Percentiles rank a stretch among this genome's conserved stretches.
These are phyloP conservation scores for Phortica okadai DNA, from an alignment of 2,888 invertebrate species.

Conservation along the genomic window DNA sequence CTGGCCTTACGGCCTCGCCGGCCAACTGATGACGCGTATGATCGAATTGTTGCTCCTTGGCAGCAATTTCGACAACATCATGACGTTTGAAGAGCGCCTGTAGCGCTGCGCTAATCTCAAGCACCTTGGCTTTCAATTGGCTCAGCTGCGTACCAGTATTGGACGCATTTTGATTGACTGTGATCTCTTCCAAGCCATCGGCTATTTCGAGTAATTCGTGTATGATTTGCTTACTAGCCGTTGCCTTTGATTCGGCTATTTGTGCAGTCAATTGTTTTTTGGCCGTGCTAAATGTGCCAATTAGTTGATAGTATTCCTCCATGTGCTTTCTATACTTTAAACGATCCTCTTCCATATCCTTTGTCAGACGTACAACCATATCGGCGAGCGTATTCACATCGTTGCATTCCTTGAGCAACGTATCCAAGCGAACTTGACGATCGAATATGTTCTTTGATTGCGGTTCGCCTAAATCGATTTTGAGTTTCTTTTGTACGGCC, in stretches of 20 bases:
- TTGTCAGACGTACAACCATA: not conserved
- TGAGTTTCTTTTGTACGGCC: not conserved
- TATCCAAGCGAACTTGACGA: not conserved
- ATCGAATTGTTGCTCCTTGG: not conserved
- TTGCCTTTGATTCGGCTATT: not conserved
- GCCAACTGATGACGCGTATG: not conserved
- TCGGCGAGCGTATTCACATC: not conserved
- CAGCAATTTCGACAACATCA: not conserved
- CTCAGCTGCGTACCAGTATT: not conserved
- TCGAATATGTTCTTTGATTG: not conserved
- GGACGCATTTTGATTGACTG: not conserved
- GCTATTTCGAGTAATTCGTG: not conserved
- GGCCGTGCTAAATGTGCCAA: not conserved
- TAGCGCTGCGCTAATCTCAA: not conserved
- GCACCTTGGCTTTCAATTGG: not conserved
- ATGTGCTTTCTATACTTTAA: not conserved
- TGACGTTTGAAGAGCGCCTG: not conserved
- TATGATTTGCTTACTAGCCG: not conserved
- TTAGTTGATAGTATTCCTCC: not conserved
- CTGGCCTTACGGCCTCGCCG: not conserved
- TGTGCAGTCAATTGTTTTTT: not conserved
- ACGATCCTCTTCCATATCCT: not conserved
- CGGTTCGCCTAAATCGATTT: slow-evolving; percentile 2
- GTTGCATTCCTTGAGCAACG: not conserved
- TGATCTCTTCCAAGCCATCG: not conserved